phyloP scores from a whole-genome alignment of 2,113 vertebrate species.

The Galeopterus variegatus region DNA sequence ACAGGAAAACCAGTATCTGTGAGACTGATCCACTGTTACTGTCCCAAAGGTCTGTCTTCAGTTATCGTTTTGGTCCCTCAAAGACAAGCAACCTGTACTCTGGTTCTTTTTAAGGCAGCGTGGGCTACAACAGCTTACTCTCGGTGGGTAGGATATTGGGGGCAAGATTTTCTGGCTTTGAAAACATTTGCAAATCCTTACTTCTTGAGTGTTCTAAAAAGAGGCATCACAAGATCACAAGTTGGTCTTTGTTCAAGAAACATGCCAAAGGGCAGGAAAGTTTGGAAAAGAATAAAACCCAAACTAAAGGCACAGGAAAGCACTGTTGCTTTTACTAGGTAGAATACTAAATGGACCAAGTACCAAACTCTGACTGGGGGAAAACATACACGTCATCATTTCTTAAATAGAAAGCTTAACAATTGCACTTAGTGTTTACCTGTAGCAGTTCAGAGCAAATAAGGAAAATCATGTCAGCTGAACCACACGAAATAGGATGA shows the following conservation, averaged over 20 bases:
- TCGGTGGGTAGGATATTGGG: not conserved
- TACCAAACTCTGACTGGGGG: not conserved
- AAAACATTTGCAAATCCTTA: slow-evolving; percentile 24
- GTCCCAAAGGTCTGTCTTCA: not conserved
- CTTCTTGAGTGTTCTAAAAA: slow-evolving; percentile 25
- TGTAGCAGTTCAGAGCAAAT: not conserved
- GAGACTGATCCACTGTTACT: not conserved
- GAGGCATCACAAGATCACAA: not conserved
- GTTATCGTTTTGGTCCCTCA: not conserved
- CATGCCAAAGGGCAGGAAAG: not conserved
- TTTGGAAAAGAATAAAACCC: slow-evolving; percentile 25
- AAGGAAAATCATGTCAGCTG: not conserved
- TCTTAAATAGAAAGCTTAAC: not conserved
- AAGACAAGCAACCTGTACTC: not conserved
- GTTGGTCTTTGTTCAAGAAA: slow-evolving; percentile 41
- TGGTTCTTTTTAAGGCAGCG: not conserved
- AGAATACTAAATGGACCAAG: not conserved
- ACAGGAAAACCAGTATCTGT: not conserved
- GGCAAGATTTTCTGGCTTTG: not conserved
- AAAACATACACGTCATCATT: not conserved
- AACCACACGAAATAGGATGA: not conserved
- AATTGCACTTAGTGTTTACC: not conserved
- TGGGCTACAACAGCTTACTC: not conserved
- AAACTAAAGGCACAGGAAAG: not conserved
- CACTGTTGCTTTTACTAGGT: not conserved